Evolutionary conservation across 2,888 invertebrate species (phyloP).

Genomic region (Drosophila borealis): DNA sequence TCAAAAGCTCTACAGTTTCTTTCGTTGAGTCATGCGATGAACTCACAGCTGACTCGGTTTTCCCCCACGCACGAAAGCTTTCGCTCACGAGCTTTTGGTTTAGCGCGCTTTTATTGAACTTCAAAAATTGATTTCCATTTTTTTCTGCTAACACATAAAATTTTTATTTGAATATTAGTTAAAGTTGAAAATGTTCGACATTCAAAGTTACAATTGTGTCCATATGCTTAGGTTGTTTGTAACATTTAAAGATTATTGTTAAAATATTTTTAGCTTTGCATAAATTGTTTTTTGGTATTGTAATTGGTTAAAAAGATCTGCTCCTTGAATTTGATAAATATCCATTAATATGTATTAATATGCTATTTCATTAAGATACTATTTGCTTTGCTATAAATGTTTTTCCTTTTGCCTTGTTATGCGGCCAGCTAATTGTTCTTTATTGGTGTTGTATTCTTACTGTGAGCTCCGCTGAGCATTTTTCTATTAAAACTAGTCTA

Average conservation of each 20-base stretch:
- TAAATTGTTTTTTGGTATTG: conserved; percentile 55
- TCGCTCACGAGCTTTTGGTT: conserved; percentile 40
- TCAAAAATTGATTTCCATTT: background rate
- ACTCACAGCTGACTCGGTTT: conserved; percentile 36
- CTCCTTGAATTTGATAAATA: conserved; percentile 38
- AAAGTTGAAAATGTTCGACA: conserved; percentile 74
- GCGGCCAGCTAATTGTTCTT: conserved; percentile 31
- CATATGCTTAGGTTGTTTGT: conserved; percentile 59
- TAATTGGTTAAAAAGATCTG: conserved; percentile 37
- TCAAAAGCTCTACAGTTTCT: background rate
- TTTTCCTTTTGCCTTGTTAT: conserved; percentile 28
- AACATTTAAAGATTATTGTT: conserved; percentile 62
- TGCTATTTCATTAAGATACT: conserved; percentile 40
- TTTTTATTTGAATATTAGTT: conserved; percentile 75
- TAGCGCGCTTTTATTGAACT: conserved; percentile 23
- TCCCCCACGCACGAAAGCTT: conserved; percentile 37
- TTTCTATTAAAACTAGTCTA: conserved; percentile 37
- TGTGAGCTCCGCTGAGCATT: conserved; percentile 65
- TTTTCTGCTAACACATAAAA: conserved; percentile 70
- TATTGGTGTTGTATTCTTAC: conserved; percentile 67
- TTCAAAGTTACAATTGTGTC: conserved; percentile 72
- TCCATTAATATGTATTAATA: conserved; percentile 25
- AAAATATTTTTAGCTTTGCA: conserved; percentile 71
- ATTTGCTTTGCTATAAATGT: conserved; percentile 17
- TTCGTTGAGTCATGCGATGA: conserved; percentile 45